A percentile compares a stretch with the other conserved stretches of the same genome.
phyloP scores from a whole-genome alignment of 2,113 vertebrate species.

The Spizaetus ornatus region DNA sequence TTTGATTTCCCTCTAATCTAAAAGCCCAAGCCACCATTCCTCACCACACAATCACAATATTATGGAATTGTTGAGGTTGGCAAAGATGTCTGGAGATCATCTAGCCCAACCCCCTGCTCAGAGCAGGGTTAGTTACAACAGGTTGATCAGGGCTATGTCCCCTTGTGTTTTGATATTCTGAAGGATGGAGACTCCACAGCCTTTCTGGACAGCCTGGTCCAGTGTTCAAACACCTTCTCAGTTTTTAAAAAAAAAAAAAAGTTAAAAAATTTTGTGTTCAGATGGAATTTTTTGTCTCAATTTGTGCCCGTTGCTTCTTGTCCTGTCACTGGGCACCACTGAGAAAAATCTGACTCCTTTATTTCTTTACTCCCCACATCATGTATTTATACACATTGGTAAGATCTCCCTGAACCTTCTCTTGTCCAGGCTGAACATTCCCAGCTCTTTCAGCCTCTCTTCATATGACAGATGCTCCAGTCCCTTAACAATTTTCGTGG shows the following conservation, averaged over 20 bases:
- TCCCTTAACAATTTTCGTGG: not conserved
- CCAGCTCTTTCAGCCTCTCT: not conserved
- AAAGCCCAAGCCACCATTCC: not conserved
- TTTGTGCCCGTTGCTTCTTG: not conserved
- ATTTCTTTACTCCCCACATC: not conserved
- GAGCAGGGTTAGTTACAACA: not conserved
- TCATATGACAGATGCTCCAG: accelerated
- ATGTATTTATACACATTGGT: not conserved
- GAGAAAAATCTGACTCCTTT: not conserved
- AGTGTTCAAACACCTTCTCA: not conserved
- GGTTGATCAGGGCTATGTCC: not conserved
- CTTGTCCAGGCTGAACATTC: not conserved
- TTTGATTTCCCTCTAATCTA: not conserved
- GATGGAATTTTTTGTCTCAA: not conserved
- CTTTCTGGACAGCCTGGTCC: not conserved
- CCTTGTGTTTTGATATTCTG: not conserved
- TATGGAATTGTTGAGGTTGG: not conserved
- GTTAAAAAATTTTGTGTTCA: too few relatives aligned
- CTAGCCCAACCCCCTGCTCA: not conserved
- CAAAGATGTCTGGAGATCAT: not conserved
- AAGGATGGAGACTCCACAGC: not conserved
- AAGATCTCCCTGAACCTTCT: not conserved
- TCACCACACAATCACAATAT: not conserved
- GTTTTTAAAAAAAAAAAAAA: too few relatives aligned
- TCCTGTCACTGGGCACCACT: accelerated